A percentile compares a stretch with the other conserved stretches of the same genome.
These are phyloP conservation scores for Oryzias javanicus DNA, from an alignment of 2,113 vertebrate species.

Conservation along the genomic window DNA sequence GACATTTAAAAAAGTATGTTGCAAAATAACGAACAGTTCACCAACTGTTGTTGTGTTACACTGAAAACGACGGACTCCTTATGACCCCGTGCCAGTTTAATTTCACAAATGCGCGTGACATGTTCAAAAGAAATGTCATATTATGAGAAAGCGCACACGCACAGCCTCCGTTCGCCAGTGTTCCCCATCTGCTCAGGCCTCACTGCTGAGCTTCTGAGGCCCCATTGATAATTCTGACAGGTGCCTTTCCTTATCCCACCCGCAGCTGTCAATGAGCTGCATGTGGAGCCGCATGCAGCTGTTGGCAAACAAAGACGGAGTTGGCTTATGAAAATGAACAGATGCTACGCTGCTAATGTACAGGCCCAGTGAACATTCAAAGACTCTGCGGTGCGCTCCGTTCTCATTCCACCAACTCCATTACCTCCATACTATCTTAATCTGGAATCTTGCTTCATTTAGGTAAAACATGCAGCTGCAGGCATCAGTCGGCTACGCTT, in stretches of 20 bases:
- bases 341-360: conserved; percentile 57
- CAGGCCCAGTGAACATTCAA: conserved; percentile 35
- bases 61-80: not conserved
- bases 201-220: conserved; percentile 44
- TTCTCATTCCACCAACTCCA: conserved; percentile 19
- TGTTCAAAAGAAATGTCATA: conserved; percentile 33
- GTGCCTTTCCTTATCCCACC: conserved; percentile 55
- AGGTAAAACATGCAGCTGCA: conserved; percentile 22
- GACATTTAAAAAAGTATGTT: too few species aligned
- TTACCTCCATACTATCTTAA: conserved; percentile 40
- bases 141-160: conserved; percentile 25
- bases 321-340: conserved; percentile 60
- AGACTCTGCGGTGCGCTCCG: conserved; percentile 35
- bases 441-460: conserved; percentile 49
- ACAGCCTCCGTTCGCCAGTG: conserved; percentile 28
- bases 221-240: conserved; percentile 60
- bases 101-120: conserved; percentile 9
- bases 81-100: conserved; percentile 15
- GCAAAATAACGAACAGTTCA: too few species aligned
- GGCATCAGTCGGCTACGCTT: conserved; percentile 8
- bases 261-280: conserved; percentile 59
- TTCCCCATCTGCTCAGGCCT: conserved; percentile 57
- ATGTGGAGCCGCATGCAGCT: conserved; percentile 3
- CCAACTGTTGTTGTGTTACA: too few species aligned
- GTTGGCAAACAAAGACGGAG: conserved; percentile 64